These are phyloP conservation scores for Karalla daura DNA, from an alignment of 2,797 vertebrate species.

Conservation along the genomic window DNA sequence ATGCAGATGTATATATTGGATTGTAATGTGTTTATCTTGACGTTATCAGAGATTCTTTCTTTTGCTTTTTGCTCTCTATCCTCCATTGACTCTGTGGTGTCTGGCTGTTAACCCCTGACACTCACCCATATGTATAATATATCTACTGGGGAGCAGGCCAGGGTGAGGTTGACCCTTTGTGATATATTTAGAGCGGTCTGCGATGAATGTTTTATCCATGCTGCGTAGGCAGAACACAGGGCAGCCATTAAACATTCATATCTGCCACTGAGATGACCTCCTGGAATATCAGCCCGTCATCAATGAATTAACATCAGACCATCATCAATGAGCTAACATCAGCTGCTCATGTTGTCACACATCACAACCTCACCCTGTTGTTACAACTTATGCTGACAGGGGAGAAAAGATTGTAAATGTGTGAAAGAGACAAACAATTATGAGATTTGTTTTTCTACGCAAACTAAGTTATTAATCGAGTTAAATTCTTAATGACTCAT, in stretches of 20 bases:
- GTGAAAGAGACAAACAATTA: not conserved
- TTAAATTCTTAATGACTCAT: not conserved
- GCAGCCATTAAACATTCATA: conserved; percentile 85
- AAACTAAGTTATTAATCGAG: not conserved
- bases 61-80: conserved; percentile 8
- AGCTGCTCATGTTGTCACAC: conserved; percentile 26
- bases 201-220: conserved; percentile 85
- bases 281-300: conserved; percentile 82
- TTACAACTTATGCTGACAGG: conserved; percentile 8
- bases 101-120: conserved; percentile 68
- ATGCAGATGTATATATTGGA: not conserved
- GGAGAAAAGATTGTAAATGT: not conserved
- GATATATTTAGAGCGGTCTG: conserved; percentile 83
- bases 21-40: not conserved
- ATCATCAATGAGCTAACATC: conserved; percentile 54
- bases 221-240: conserved; percentile 79
- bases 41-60: not conserved
- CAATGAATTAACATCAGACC: conserved; percentile 74
- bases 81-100: conserved; percentile 33
- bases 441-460: not conserved
- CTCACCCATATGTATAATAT: conserved; percentile 58
- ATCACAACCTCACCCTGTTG: not conserved
- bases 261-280: conserved; percentile 83
- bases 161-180: conserved; percentile 71
- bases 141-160: conserved; percentile 47